Conservation (phyloP, 2,888 invertebrate genomes). For the Abrostola tripartita region DNA sequence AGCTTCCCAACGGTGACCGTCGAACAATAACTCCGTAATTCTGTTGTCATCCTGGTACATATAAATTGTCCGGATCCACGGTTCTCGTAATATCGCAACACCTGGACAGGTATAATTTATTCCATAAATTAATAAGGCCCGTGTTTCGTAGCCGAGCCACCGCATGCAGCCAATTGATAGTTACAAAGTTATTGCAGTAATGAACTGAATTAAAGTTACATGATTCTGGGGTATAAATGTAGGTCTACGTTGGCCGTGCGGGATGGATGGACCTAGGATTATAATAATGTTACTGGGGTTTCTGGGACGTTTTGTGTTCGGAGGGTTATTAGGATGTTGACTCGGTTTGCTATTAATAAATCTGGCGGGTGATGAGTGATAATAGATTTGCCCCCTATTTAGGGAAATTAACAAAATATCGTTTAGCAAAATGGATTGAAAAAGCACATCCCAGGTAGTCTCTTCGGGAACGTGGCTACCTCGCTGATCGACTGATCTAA, state of each 20-base stretch:
- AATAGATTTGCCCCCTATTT: no score
- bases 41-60: conserved; percentile 43
- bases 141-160: conserved; percentile 28
- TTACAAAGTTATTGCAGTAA: conserved; percentile 36
- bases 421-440: no score
- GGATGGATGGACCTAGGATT: background rate
- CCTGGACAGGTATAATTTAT: conserved; percentile 54
- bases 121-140: conserved; percentile 54
- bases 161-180: conserved; percentile 50
- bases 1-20: conserved; percentile 27
- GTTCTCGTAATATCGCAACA: conserved; percentile 41
- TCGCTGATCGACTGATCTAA: no score
- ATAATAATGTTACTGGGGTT: background rate
- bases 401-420: no score
- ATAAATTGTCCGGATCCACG: conserved; percentile 44
- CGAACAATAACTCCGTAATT: conserved; percentile 44
- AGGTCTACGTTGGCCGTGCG: background rate
- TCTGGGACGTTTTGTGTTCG: background rate
- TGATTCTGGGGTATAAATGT: conserved; percentile 17
- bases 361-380: no score
- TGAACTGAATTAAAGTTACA: conserved; percentile 17
- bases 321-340: no score
- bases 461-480: no score
- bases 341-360: no score
- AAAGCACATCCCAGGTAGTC: no score